A percentile compares a stretch with the other conserved stretches of the same genome.
Evolutionary conservation across 2,797 vertebrate species (phyloP).

Genomic region (Xenops minutus): DNA sequence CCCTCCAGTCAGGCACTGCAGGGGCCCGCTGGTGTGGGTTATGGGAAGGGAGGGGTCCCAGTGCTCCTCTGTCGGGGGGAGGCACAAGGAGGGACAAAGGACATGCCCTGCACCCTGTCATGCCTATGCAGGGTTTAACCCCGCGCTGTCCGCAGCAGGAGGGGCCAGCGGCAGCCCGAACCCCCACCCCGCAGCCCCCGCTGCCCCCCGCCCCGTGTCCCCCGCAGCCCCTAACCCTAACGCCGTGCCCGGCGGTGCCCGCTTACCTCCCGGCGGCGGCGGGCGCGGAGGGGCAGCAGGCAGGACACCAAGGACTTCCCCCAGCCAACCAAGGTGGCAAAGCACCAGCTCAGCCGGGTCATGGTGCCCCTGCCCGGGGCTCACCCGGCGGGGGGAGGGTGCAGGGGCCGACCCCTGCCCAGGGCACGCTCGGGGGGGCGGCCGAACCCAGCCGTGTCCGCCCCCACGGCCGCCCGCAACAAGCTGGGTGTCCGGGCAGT

Average conservation of each 20-base stretch:
- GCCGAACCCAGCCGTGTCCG: not conserved
- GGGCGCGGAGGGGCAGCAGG: constrained; percentile 82
- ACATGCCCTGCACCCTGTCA: not conserved
- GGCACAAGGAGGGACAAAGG: not conserved
- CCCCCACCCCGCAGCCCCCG: not conserved
- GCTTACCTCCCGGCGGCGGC: constrained; percentile 84
- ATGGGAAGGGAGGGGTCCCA: not conserved
- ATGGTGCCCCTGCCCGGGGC: constrained; percentile 71
- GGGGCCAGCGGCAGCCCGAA: not conserved
- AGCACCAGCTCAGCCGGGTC: constrained; percentile 87
- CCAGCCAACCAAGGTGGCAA: constrained; percentile 85
- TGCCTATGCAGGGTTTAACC: not conserved
- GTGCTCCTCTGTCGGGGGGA: not conserved
- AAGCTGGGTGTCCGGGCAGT: not conserved
- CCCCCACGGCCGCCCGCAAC: not conserved
- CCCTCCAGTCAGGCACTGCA: not conserved
- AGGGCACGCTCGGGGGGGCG: not conserved
- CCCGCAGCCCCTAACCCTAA: not conserved
- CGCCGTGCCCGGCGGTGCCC: not conserved
- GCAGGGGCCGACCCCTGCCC: not conserved
- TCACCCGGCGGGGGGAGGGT: not conserved
- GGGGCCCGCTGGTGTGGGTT: not conserved
- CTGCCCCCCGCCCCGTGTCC: not conserved
- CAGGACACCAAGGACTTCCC: constrained; percentile 87
- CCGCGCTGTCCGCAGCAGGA: not conserved